phyloP scores from a whole-genome alignment of 2,797 vertebrate genomes.

The Bucorvus abyssinicus region DNA sequence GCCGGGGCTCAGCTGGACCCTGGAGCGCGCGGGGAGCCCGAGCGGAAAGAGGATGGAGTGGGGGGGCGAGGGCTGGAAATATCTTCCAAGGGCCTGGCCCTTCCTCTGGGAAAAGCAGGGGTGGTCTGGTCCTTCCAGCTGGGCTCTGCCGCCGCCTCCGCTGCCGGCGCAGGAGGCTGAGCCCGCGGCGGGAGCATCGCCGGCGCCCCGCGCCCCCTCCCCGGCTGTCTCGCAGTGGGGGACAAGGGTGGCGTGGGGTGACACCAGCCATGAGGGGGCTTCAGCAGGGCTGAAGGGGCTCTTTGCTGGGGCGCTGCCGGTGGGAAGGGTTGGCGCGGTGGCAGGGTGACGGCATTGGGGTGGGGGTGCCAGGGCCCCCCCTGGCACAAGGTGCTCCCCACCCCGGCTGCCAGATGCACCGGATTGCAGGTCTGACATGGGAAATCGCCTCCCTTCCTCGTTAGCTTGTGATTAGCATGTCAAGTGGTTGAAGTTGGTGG shows the following conservation, averaged over 20 bases:
- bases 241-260: neutral
- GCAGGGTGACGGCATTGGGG: neutral
- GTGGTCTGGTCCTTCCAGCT: neutral
- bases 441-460: constrained; percentile 54
- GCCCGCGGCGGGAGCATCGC: neutral
- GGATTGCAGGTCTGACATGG: constrained; percentile 47
- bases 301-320: neutral
- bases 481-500: constrained; percentile 55
- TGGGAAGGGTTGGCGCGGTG: neutral
- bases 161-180: neutral
- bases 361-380: neutral
- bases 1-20: neutral
- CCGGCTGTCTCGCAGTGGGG: neutral
- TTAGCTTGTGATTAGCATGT: constrained; percentile 68
- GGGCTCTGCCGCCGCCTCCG: neutral
- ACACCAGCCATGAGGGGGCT: neutral
- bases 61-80: neutral
- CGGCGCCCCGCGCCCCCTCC: fast-evolving
- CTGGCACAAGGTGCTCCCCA: neutral
- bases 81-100: neutral
- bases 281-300: neutral
- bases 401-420: neutral
- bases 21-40: neutral
- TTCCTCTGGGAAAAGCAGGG: neutral
- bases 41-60: neutral